phyloP scores from a whole-genome alignment of 2,113 vertebrate species.

The Nycticorax nycticorax region DNA sequence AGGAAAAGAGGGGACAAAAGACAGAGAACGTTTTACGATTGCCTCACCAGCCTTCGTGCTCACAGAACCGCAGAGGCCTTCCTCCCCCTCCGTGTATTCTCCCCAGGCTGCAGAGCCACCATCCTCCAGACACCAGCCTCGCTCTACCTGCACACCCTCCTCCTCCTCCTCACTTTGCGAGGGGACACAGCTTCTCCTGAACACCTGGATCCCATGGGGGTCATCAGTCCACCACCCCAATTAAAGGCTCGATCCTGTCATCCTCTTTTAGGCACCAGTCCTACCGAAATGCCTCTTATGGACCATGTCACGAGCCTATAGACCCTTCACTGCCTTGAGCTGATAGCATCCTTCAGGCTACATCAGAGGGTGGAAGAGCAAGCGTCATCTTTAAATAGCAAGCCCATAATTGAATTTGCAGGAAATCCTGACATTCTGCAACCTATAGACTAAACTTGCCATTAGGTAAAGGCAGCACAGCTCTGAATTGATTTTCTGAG shows the following conservation, averaged over 20 bases:
- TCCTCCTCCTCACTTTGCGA: not conserved
- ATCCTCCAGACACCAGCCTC: not conserved
- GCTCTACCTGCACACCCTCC: fast-evolving
- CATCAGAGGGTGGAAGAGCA: fast-evolving
- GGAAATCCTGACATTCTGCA: slow-evolving; percentile 47
- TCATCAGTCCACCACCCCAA: not conserved
- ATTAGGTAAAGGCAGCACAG: not conserved
- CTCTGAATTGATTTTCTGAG: not conserved
- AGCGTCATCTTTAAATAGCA: not conserved
- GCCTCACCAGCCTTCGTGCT: not conserved
- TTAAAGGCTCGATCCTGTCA: not conserved
- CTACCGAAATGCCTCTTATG: not conserved
- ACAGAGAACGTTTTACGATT: not conserved
- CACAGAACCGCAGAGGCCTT: not conserved
- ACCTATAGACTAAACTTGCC: not conserved
- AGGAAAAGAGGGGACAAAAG: not conserved
- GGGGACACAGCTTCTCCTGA: not conserved
- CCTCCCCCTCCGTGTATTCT: fast-evolving
- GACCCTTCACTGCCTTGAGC: not conserved
- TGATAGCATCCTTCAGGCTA: not conserved
- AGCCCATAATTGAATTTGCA: not conserved
- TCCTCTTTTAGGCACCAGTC: not conserved
- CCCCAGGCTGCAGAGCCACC: not conserved
- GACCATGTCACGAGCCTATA: not conserved
- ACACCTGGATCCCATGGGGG: fast-evolving